Evolutionary conservation across 2,888 invertebrate species (phyloP).

Genomic region (Rhorus exstirpatorius): DNA sequence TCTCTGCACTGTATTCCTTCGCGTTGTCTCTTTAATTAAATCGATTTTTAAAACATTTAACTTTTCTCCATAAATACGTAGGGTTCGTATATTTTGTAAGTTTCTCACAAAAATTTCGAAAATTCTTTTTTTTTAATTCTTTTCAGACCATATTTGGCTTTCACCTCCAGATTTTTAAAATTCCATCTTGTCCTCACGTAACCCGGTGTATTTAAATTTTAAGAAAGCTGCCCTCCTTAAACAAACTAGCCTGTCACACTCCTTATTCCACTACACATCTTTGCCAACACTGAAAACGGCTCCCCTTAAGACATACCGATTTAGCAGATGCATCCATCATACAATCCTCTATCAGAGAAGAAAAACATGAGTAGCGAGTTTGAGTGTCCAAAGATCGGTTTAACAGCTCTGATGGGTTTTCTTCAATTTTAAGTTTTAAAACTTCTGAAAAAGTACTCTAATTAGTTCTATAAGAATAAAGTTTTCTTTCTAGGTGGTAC

Average conservation of each 20-base stretch:
- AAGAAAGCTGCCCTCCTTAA: slow-evolving; percentile 19
- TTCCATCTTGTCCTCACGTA: not conserved
- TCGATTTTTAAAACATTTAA: slow-evolving; percentile 51
- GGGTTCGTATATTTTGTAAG: slow-evolving; percentile 43
- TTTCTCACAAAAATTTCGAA: slow-evolving; percentile 26
- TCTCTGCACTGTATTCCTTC: slow-evolving; percentile 33
- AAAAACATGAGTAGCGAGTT: slow-evolving; percentile 27
- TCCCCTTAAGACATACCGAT: not conserved
- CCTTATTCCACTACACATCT: slow-evolving; percentile 33
- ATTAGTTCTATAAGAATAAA: slow-evolving; percentile 30
- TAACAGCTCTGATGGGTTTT: not conserved
- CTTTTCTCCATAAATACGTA: slow-evolving; percentile 37
- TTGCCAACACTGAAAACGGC: not conserved
- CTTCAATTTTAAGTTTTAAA: not conserved
- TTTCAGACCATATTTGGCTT: slow-evolving; percentile 18
- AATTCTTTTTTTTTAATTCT: slow-evolving; percentile 39
- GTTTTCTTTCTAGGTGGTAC: not conserved
- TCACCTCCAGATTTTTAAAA: slow-evolving; percentile 6
- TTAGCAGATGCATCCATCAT: not conserved
- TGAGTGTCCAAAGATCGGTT: not conserved
- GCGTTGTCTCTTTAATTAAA: slow-evolving; percentile 36
- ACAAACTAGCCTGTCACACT: slow-evolving; percentile 42
- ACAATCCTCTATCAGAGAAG: slow-evolving; percentile 8
- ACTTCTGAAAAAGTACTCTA: slow-evolving; percentile 19
- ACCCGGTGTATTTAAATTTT: slow-evolving; percentile 13